These are phyloP conservation scores for Sanderia malayensis DNA, from an alignment of 30 jellyfish, hydroid and myxozoan species.

Conservation along the genomic window DNA sequence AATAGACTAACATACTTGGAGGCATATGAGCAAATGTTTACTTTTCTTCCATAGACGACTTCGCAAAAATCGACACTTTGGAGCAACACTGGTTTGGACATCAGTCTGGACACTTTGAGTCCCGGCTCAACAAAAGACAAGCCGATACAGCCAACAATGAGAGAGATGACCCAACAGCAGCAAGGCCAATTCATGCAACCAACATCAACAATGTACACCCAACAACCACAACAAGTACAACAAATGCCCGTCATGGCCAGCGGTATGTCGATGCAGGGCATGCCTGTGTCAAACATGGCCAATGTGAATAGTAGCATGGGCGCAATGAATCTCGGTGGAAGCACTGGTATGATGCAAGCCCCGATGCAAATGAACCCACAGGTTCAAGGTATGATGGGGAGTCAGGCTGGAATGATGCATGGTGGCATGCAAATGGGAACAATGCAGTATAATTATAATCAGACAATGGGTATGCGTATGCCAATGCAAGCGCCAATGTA, in stretches of 20 bases:
- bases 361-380: constrained; percentile 9
- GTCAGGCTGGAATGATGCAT: constrained; percentile 9
- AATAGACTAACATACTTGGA: no score
- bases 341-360: constrained; percentile 24
- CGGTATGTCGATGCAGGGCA: background rate
- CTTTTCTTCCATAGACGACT: no score
- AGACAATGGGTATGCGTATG: constrained; percentile 71
- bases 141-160: constrained; percentile 90
- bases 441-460: constrained; percentile 43
- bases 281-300: constrained; percentile 37
- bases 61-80: constrained; percentile 66
- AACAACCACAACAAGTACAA: constrained; percentile 14
- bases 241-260: background rate
- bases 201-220: background rate
- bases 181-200: constrained; percentile 6
- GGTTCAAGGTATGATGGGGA: constrained; percentile 20
- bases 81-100: constrained; percentile 88
- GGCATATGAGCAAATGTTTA: no score
- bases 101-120: constrained; percentile 83
- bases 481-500: constrained; percentile 69
- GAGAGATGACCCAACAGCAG: constrained; percentile 60
- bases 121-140: constrained; percentile 73
- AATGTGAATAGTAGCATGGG: constrained; percentile 20
- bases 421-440: constrained; percentile 12
- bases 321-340: constrained; percentile 24